These are phyloP conservation scores for Parnassius smintheus DNA, from an alignment of 2,888 invertebrate genomes.

Conservation along the genomic window DNA sequence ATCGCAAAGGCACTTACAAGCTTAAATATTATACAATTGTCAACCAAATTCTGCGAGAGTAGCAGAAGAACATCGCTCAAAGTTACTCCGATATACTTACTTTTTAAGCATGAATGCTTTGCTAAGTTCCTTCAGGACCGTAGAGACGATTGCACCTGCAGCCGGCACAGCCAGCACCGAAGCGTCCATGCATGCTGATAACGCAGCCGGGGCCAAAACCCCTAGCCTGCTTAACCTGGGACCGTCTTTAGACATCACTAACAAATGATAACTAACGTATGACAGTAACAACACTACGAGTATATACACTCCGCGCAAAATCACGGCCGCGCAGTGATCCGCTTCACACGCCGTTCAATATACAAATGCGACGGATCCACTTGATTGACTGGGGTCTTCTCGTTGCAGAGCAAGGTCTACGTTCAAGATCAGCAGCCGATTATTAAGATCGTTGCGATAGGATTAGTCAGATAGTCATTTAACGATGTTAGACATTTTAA, in stretches of 20 bases:
- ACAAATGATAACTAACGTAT: not conserved
- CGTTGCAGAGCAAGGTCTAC: conserved; percentile 19
- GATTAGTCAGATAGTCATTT: conserved; percentile 16
- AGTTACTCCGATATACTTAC: conserved; percentile 47
- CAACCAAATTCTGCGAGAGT: not conserved
- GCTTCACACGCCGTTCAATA: conserved; percentile 66
- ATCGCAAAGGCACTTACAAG: not conserved
- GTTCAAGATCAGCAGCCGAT: conserved; percentile 12
- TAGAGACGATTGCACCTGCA: conserved; percentile 72
- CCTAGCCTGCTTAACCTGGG: conserved; percentile 64
- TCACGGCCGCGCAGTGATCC: conserved; percentile 71
- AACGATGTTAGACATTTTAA: conserved; percentile 6
- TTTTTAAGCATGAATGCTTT: conserved; percentile 76
- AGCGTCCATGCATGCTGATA: conserved; percentile 73
- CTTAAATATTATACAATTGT: too few relatives aligned
- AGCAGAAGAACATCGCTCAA: not conserved
- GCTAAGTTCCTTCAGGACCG: conserved; percentile 72
- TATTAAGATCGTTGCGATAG: conserved; percentile 3
- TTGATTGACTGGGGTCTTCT: conserved; percentile 17
- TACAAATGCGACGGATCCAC: conserved; percentile 51
- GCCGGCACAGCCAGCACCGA: conserved; percentile 74
- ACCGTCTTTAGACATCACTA: conserved; percentile 64
- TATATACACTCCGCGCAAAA: conserved; percentile 50
- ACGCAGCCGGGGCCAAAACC: conserved; percentile 70
- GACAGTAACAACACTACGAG: not conserved